Base-by-base conservation (phyloP, 2,888 invertebrate species). In the Schizaphis graminum region DNA sequence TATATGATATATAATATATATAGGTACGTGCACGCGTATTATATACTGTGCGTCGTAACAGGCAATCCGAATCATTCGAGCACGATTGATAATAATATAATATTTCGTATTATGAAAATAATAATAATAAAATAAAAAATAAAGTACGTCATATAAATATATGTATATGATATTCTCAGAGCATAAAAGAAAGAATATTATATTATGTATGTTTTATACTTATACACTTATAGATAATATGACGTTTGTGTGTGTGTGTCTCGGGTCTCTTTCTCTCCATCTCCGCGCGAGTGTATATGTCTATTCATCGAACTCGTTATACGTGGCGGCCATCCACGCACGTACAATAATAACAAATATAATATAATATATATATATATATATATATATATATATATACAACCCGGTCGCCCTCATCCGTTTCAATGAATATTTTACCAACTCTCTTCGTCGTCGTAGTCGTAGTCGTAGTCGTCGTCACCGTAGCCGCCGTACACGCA, bases 241-340 rank as follows among this genome's bases (percentile, higher is more conserved):
- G 10, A 3, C 44, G 16, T 41, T 2, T 41, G 4, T 85, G 5
- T 86, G 85, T 35, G 91, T 41, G 53, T 16, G 53, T 53, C 26
- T 49, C 13, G 24, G 41, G 28, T 56, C 35, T 87, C 89, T 56
- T 93, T 93, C 53, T 77, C 88, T 28, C 41, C 67, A 88, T 53
- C 53, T 53, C 77, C 53, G 77, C 2, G 0, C 4, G 10, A 47
- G 47, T 47, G 24, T 10, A 87, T n/a, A 8, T 57, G 89, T 93
- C 93, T 85, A 90, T 93, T 93, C 93, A 85, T 93, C 93, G 93
- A 93, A 93, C 93, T 93, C 93, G 93, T 93, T 93, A 93, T 93
- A 67, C 26, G 44, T 35, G 88, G 67, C 87, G 87, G 53, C 92
- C 49, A 84, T 89, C 56, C 44, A 84, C 53, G 87, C 11, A 49